Base-by-base conservation (phyloP, 2,797 vertebrate species). In the Monodelphis domestica region DNA sequence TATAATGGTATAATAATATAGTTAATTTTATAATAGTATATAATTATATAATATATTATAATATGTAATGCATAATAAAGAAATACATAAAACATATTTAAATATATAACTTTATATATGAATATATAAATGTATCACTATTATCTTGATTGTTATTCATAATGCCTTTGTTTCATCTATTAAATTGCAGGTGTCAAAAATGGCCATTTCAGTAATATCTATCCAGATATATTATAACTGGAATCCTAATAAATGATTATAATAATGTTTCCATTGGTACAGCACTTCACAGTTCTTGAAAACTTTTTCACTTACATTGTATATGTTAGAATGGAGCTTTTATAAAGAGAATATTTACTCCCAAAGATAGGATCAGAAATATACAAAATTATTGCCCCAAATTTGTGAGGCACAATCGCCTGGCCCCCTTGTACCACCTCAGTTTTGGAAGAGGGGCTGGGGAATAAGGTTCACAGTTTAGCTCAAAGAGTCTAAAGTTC, bases 211-310 rank as follows among this genome's bases (percentile, higher is more conserved):
- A 91, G 5, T 89, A 54, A 63, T 29, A 26, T n/a, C 33, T 45
- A 90, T 63, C 50, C 33, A 33, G 51, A 30, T 56, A 2, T 54
- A 11, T 90, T 56, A 54, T 89, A 38, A 52, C 17, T 54, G 87
- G 26, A 91, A 89, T 95, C 92, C 45, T 89, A 88, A 21, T 78
- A 12, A 33, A 12, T 54, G 51, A 91, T 56, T 55, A 87, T 33
- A 93, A 90, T 93, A 70, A 70, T 84, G 91, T 57, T 92, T n/a
- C 38, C 10, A 50, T 89, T 89, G 87, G 50, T 14, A 33, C 50
- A 17, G 7, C 50, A 45, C n/a, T 59, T 91, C 50, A 89, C 24
- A 54, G 54, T 87, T 92, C 91, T 54, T 91, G 84, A 89, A 90
- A 94, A 50, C 78, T 30, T 10, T 0, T 63, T 17, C 24, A 89